Conservation (phyloP, 1,140 invertebrate genomes). For the Drosophila kohkoa region DNA sequence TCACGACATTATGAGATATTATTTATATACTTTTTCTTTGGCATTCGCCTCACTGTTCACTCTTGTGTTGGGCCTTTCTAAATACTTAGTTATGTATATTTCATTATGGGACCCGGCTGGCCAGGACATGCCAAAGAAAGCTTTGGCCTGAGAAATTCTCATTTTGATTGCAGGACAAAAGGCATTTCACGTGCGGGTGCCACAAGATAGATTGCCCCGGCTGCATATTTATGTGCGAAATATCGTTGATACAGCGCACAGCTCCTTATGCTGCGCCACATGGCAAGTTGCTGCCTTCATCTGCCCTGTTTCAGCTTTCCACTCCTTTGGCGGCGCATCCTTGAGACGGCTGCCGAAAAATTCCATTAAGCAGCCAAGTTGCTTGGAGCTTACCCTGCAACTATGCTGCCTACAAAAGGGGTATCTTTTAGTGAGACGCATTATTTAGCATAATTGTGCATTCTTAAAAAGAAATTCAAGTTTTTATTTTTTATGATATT, state of each 20-base stretch:
- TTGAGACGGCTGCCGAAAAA: conserved; percentile 44
- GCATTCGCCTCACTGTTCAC: conserved; percentile 23
- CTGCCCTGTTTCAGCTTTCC: neutral
- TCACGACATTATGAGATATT: conserved; percentile 81
- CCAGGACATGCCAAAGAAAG: conserved; percentile 23
- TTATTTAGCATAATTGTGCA: neutral
- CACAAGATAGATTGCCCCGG: conserved; percentile 77
- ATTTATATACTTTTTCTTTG: conserved; percentile 64
- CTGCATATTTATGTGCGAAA: conserved; percentile 82
- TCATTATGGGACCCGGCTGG: conserved; percentile 56
- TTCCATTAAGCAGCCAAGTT: conserved; percentile 61
- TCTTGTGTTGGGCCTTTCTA: conserved; percentile 10
- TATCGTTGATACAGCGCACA: conserved; percentile 59
- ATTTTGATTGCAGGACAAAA: conserved; percentile 67
- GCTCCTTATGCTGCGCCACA: conserved; percentile 51
- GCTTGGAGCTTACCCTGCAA: conserved; percentile 13
- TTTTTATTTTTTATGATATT: neutral
- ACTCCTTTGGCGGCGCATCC: conserved; percentile 25
- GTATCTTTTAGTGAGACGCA: neutral
- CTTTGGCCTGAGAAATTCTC: conserved; percentile 48
- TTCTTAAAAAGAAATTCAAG: neutral
- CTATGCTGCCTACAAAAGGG: neutral
- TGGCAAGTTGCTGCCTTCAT: conserved; percentile 26
- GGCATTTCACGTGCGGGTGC: conserved; percentile 76
- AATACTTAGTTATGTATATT: conserved; percentile 69